Percentiles rank a stretch among this genome's conserved stretches.
phyloP scores from a whole-genome alignment of 2,888 invertebrate genomes.

The Phasia obesa region DNA sequence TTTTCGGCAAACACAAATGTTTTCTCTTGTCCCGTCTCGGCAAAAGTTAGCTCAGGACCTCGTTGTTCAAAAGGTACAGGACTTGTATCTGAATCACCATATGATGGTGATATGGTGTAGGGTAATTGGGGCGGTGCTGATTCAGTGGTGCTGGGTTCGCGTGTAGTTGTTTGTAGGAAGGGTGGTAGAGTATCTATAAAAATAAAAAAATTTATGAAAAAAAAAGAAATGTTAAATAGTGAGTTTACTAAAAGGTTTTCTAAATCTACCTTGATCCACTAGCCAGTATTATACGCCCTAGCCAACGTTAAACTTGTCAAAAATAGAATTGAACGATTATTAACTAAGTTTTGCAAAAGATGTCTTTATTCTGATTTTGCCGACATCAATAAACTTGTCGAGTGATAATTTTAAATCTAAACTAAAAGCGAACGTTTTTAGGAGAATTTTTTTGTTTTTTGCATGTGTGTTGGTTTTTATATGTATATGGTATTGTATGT shows the following conservation, averaged over 20 bases:
- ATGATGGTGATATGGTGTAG: conserved; percentile 76
- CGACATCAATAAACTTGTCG: no score
- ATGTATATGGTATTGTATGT: no score
- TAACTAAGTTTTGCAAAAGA: no score
- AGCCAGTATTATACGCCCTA: no score
- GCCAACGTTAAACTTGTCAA: no score
- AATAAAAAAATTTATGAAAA: neutral
- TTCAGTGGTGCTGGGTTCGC: conserved; percentile 83
- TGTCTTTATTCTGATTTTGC: no score
- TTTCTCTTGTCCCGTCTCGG: conserved; percentile 91
- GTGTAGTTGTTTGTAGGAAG: conserved; percentile 83
- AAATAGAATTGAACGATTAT: no score
- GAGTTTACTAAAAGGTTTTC: neutral
- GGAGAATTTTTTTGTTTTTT: no score
- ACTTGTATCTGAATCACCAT: conserved; percentile 80
- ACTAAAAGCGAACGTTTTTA: no score
- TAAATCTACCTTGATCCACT: no score
- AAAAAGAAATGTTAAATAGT: neutral
- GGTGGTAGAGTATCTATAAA: conserved; percentile 84
- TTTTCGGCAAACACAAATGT: conserved; percentile 96
- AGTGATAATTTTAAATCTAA: no score
- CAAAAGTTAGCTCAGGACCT: conserved; percentile 91
- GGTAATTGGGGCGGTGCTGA: conserved; percentile 76
- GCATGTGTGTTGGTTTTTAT: no score
- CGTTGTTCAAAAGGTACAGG: conserved; percentile 89